phyloP scores from a whole-genome alignment of 2,888 invertebrate species.

The Drosophila ochracea region DNA sequence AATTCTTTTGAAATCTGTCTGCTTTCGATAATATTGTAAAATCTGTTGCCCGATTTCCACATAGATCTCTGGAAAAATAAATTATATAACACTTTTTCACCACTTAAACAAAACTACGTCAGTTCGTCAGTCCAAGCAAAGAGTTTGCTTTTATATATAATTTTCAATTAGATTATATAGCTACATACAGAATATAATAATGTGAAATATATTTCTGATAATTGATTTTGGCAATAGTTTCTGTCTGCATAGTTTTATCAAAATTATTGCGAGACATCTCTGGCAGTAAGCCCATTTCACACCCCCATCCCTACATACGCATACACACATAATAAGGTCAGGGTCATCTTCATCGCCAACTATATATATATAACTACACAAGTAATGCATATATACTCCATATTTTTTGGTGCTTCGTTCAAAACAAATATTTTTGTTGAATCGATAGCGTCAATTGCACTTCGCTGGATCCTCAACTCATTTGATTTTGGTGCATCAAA shows the following conservation, averaged over 20 bases:
- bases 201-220: not conserved
- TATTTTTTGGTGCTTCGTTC: slow-evolving; percentile 12
- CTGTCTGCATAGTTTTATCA: not conserved
- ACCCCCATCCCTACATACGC: not conserved
- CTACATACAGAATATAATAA: not conserved
- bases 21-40: not conserved
- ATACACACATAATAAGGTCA: slow-evolving; percentile 48
- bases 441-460: slow-evolving; percentile 73
- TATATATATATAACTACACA: not conserved
- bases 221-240: not conserved
- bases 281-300: not conserved
- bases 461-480: slow-evolving; percentile 43
- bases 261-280: not conserved
- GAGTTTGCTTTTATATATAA: not conserved
- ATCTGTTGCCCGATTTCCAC: not conserved
- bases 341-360: slow-evolving; percentile 50
- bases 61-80: no score
- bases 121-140: no score
- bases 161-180: not conserved
- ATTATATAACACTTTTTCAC: no score
- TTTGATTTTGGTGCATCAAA: not conserved
- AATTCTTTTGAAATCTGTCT: not conserved
- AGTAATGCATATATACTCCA: not conserved
- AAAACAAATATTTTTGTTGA: slow-evolving; percentile 59
- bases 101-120: no score